Evolutionary conservation across 2,888 invertebrate species (phyloP), one percentile per base, ranked within the genome.

Genomic region (Caenorhabditis sp.): DNA sequence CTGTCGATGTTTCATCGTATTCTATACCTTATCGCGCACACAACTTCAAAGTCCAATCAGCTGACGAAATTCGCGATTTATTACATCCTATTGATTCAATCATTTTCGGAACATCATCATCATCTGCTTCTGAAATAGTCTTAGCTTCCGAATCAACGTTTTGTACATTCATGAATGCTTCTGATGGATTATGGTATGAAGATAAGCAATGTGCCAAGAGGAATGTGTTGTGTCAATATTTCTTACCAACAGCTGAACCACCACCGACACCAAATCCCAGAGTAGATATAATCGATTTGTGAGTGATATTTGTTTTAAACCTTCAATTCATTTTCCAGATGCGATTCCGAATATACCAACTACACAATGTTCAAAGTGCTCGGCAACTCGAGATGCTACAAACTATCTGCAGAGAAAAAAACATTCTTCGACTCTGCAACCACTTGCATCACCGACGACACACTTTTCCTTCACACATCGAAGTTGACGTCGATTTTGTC

Each of bases 231-330:
- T 57, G 57, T 36, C 57, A 57, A 25, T 57, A 27, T 27, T 27
- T 57, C 27, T n/a, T 57, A 17, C 57, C 57, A 20, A 57, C 57
- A 23, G 5, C 25, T 8, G 21, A 20, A 26, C 57, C 57, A 26
- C 57, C 57, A 31, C 57, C 57, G 5, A 57, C 26, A 20, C 26
- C 3, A n/a, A 57, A 57, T 57, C 57, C 57, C 5, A 57, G 21
- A 36, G 21, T 17, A 12, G 43, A 43, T 14, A 14, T 43, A 10
- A 14, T 43, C 12, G 43, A 43, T 43, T 14, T 43, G 43, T 43
- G 17, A 43, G 43, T 43, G 4, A 7, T 31, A 31, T 31, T 31
- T 31, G 5, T 4, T 31, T 10, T 31, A 31, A n/a, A n/a, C n/a
- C n/a, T 57, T 26, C 14, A 31, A 17, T n/a, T 4, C 27, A 7